phyloP scores from a whole-genome alignment of 2,888 invertebrate species.

The Thera britannica region DNA sequence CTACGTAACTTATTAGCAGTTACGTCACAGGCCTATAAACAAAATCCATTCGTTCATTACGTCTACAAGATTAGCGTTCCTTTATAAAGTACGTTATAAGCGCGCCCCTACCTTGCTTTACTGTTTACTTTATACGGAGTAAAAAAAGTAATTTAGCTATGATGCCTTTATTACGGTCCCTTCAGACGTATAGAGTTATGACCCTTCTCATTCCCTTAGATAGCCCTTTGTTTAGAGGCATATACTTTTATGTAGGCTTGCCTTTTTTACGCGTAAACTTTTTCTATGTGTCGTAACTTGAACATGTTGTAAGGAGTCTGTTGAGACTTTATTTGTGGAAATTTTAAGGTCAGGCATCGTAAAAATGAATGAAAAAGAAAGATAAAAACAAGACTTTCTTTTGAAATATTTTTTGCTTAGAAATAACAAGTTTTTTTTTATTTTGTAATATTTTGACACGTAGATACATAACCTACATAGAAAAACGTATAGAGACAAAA shows the following conservation, averaged over 20 bases:
- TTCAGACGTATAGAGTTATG: slow-evolving; percentile 60
- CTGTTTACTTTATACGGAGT: slow-evolving; percentile 56
- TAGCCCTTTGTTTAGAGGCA: slow-evolving; percentile 57
- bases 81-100: slow-evolving; percentile 46
- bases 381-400: slow-evolving; percentile 7
- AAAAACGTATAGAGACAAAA: too few relatives aligned
- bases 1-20: slow-evolving; percentile 23
- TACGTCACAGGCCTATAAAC: slow-evolving; percentile 31
- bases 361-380: slow-evolving; percentile 20
- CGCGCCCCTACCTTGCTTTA: slow-evolving; percentile 37
- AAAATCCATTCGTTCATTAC: slow-evolving; percentile 40
- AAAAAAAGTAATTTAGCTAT: slow-evolving; percentile 64
- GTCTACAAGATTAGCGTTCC: slow-evolving; percentile 34
- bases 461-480: too few relatives aligned
- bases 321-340: slow-evolving; percentile 31
- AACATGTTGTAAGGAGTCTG: slow-evolving; percentile 41
- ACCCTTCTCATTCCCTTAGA: slow-evolving; percentile 57
- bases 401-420: slow-evolving; percentile 7
- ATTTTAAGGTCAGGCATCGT: slow-evolving; percentile 33
- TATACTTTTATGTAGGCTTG: slow-evolving; percentile 44
- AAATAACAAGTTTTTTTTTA: background rate
- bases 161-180: slow-evolving; percentile 64
- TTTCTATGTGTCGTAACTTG: slow-evolving; percentile 44
- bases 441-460: too few relatives aligned
- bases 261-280: slow-evolving; percentile 44